Evolutionary conservation across 2,797 vertebrate genomes (phyloP).

Genomic region (Bryconaethiops microstoma): DNA sequence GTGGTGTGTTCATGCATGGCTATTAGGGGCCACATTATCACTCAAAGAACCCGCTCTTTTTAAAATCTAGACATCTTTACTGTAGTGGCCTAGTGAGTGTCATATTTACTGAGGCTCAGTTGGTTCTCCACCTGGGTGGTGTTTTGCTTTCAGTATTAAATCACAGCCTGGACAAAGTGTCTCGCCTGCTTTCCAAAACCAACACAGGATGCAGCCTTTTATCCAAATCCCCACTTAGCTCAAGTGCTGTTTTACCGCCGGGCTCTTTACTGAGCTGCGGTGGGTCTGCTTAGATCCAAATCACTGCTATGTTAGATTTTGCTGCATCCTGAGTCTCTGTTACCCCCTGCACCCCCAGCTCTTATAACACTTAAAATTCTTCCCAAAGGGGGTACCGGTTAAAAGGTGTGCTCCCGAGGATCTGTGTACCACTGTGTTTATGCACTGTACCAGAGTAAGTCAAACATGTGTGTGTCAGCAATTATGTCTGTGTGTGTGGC

Average conservation of each 20-base stretch:
- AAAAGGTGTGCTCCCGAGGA: neutral
- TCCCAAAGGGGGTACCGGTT: neutral
- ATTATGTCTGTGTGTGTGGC: neutral
- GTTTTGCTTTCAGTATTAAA: conserved; percentile 14
- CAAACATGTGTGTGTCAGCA: neutral
- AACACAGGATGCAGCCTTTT: conserved; percentile 14
- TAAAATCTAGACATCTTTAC: too few species aligned
- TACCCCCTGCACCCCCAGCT: neutral
- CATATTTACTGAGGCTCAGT: too few species aligned
- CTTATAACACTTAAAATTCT: neutral
- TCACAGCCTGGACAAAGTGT: neutral
- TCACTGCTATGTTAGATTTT: conserved; percentile 26
- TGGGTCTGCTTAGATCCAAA: conserved; percentile 41
- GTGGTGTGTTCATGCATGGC: too few species aligned
- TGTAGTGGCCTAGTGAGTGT: too few species aligned
- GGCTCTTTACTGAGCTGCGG: conserved; percentile 26
- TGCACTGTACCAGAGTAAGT: conserved; percentile 7
- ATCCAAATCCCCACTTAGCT: neutral
- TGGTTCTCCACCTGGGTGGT: neutral
- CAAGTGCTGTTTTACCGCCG: conserved; percentile 24
- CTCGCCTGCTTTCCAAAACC: neutral
- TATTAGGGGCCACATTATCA: too few species aligned
- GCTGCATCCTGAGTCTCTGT: conserved; percentile 10
- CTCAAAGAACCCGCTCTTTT: too few species aligned
- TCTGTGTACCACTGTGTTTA: conserved; percentile 14